A percentile compares a stretch with the other conserved stretches of the same genome.
Evolutionary conservation across 2,797 vertebrate genomes (phyloP).

Genomic region (Echeneis naucrates): DNA sequence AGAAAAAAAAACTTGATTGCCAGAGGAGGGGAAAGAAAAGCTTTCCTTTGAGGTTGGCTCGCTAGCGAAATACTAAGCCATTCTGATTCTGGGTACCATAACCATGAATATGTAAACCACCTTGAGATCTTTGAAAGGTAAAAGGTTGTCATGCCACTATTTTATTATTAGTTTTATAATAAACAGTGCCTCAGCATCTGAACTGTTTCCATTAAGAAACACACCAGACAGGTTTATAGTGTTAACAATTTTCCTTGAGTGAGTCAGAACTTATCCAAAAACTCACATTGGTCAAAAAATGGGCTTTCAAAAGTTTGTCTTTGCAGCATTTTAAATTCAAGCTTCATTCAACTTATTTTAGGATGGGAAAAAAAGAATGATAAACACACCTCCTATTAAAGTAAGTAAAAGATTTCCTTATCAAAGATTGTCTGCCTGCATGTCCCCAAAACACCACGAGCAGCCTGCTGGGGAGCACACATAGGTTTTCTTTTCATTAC

Average conservation of each 20-base stretch:
- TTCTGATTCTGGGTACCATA: conserved; percentile 9
- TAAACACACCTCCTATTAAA: not conserved
- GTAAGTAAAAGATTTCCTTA: conserved; percentile 18
- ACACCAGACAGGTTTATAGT: not conserved
- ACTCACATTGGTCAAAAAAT: not conserved
- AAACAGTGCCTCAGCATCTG: not conserved
- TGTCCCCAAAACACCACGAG: conserved; percentile 19
- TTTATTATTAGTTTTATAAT: conserved; percentile 3
- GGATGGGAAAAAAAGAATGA: not conserved
- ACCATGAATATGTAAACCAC: conserved; percentile 12
- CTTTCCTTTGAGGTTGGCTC: not conserved
- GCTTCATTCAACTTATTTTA: not conserved
- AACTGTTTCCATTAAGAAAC: not conserved
- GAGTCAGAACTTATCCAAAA: not conserved
- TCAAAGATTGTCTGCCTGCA: conserved; percentile 22
- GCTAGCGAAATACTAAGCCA: not conserved
- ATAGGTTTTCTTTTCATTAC: conserved; percentile 25
- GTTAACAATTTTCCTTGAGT: not conserved
- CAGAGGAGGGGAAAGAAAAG: not conserved
- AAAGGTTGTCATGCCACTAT: not conserved
- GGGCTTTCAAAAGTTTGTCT: not conserved
- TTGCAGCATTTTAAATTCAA: not conserved
- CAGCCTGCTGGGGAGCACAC: conserved; percentile 10
- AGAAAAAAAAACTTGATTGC: not conserved
- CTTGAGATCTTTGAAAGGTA: conserved; percentile 16